Percentiles rank a stretch among this genome's conserved stretches.
These are phyloP conservation scores for Cephalophus harveyi DNA, from an alignment of 2,113 vertebrate genomes.

Conservation along the genomic window DNA sequence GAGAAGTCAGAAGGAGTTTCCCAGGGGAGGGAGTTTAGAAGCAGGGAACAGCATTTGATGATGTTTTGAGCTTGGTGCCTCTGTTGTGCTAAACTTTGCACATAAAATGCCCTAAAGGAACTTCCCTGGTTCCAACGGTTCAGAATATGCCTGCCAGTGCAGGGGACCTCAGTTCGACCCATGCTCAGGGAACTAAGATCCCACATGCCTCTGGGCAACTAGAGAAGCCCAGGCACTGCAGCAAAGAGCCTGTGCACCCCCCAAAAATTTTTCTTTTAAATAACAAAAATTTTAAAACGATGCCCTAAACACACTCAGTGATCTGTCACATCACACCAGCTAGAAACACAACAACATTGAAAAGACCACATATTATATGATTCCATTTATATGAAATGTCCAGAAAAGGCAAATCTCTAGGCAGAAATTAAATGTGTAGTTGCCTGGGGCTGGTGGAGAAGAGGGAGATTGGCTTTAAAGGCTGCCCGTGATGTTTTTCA, in stretches of 20 bases:
- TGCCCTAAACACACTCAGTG: background rate
- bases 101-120: background rate
- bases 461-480: accelerated
- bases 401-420: background rate
- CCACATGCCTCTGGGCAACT: background rate
- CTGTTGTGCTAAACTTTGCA: too few species aligned
- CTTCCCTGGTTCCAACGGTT: background rate
- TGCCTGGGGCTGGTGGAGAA: background rate
- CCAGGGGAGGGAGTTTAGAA: background rate
- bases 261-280: background rate
- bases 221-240: background rate
- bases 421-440: accelerated
- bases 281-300: background rate
- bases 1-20: too few species aligned
- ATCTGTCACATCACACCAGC: background rate
- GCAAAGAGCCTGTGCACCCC: background rate
- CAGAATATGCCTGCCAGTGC: background rate
- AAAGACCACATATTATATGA: accelerated
- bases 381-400: background rate
- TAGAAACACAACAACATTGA: accelerated
- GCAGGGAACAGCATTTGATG: accelerated
- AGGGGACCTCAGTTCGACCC: background rate
- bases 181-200: background rate
- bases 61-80: accelerated
- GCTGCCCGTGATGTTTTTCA: accelerated